phyloP scores from a whole-genome alignment of 2,888 invertebrate species.

The Phlogophora meticulosa region DNA sequence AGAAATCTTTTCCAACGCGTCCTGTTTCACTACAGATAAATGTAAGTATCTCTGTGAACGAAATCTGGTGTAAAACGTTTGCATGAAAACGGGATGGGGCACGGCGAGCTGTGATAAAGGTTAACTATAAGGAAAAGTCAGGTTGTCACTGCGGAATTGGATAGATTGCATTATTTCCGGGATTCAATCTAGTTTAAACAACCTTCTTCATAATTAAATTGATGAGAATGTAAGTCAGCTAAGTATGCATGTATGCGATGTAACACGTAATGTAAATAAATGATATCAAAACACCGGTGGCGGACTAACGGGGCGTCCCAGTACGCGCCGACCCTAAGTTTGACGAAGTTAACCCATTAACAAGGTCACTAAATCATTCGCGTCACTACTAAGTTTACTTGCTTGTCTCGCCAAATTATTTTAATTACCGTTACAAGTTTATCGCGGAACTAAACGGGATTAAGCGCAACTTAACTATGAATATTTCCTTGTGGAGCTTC shows the following conservation, averaged over 20 bases:
- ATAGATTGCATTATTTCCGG: slow-evolving; percentile 33
- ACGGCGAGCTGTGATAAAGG: slow-evolving; percentile 40
- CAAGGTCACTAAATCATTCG: slow-evolving; percentile 86
- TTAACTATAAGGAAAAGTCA: slow-evolving; percentile 39
- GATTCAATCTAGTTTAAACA: slow-evolving; percentile 14
- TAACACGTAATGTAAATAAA: slow-evolving; percentile 62
- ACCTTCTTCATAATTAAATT: slow-evolving; percentile 35
- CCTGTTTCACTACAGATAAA: slow-evolving; percentile 59
- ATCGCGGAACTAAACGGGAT: slow-evolving; percentile 66
- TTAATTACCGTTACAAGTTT: slow-evolving; percentile 80
- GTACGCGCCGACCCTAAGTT: slow-evolving; percentile 75
- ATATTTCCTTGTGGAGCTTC: slow-evolving; percentile 53
- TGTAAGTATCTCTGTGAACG: slow-evolving; percentile 49
- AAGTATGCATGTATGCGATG: slow-evolving; percentile 19
- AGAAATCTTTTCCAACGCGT: slow-evolving; percentile 78
- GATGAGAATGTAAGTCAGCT: slow-evolving; percentile 15
- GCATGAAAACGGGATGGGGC: slow-evolving; percentile 41
- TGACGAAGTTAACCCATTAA: slow-evolving; percentile 86
- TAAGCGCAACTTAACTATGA: slow-evolving; percentile 60
- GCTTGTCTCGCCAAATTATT: slow-evolving; percentile 82
- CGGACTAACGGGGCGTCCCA: slow-evolving; percentile 74
- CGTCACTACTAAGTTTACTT: slow-evolving; percentile 79
- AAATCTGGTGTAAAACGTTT: slow-evolving; percentile 53
- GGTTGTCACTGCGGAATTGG: slow-evolving; percentile 31
- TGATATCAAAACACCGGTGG: slow-evolving; percentile 69